These are phyloP conservation scores for Drosophila melanosoma DNA, from an alignment of 2,888 invertebrate species.

Conservation along the genomic window DNA sequence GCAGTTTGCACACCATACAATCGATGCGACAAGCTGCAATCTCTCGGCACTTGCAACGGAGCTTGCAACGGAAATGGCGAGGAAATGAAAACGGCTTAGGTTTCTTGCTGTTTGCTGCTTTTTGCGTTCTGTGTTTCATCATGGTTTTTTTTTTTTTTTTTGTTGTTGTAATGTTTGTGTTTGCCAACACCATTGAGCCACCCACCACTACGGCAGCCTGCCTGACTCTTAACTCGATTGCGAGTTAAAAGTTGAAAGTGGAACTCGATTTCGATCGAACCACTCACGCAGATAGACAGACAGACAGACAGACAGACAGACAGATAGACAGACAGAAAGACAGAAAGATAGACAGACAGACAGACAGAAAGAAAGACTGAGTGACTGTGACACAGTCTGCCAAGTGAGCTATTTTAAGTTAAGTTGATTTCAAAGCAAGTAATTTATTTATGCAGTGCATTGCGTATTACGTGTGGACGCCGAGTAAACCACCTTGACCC, in stretches of 20 bases:
- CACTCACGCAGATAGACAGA: constrained; percentile 4
- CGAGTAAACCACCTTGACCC: constrained; percentile 78
- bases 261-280: constrained; percentile 18
- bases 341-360: background rate
- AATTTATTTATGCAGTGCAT: constrained; percentile 64
- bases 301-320: background rate
- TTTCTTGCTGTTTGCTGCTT: constrained; percentile 30
- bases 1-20: constrained; percentile 17
- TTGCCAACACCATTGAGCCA: constrained; percentile 5
- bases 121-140: constrained; percentile 4
- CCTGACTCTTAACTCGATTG: constrained; percentile 33
- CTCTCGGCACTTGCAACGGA: constrained; percentile 21
- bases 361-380: background rate
- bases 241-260: constrained; percentile 12
- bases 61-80: constrained; percentile 68
- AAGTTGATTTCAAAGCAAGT: constrained; percentile 47
- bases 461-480: constrained; percentile 56
- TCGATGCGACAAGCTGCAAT: background rate
- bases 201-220: background rate
- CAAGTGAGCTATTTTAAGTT: constrained; percentile 62
- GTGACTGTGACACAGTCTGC: constrained; percentile 1
- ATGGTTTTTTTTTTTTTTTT: background rate
- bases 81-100: constrained; percentile 74
- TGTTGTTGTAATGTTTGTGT: background rate
- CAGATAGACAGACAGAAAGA: background rate